Base-by-base conservation (phyloP, 2,888 invertebrate species). In the Blastobasis adustella region DNA sequence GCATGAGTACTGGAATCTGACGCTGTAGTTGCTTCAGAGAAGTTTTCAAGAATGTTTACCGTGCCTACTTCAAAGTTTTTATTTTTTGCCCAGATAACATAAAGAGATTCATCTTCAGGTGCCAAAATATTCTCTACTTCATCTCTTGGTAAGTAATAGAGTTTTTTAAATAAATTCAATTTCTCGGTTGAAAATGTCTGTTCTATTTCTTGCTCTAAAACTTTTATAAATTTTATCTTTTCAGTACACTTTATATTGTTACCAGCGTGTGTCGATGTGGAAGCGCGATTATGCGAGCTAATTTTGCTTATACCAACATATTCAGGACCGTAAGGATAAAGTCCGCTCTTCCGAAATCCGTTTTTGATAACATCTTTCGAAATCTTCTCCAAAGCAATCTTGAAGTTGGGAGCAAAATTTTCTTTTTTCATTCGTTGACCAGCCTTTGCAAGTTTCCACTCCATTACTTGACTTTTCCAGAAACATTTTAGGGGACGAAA, bases 291-390 rank as follows among this genome's bases (percentile, higher is more conserved):
- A 23, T 23, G 23, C 23, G 23, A 23, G 23, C 57, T 62, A 23
- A 62, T 60, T 60, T 63, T 62, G 23, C 51, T 52, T 8, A 60
- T 7, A 51, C 63, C 63, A 1, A 63, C 42, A 38, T 61, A 65
- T 8, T 58, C 56, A 46, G 64, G 60, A 1, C 66, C 63, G 59
- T 61, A 65, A n/a, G 61, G 63, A 46, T 47, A 57, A 10, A 62
- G 45, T 5, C 65, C 63, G 6, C 61, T 56, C 39, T 51, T 57
- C 6, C 61, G 53, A 56, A 63, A 66, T n/a, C 63, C 61, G 52
- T 63, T 63, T 49, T 53, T 62, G 9, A 63, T 59, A 37, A 49
- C 51, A 40, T 58, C 56, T 9, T 40, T 39, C 23, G 56, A 46
- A 6, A 61, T 10, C 8, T 41, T 43, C 50, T 51, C 7, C n/a